Percentiles rank a stretch among this genome's conserved stretches.
phyloP scores from a whole-genome alignment of 2,888 invertebrate genomes.

The Seira musarum region DNA sequence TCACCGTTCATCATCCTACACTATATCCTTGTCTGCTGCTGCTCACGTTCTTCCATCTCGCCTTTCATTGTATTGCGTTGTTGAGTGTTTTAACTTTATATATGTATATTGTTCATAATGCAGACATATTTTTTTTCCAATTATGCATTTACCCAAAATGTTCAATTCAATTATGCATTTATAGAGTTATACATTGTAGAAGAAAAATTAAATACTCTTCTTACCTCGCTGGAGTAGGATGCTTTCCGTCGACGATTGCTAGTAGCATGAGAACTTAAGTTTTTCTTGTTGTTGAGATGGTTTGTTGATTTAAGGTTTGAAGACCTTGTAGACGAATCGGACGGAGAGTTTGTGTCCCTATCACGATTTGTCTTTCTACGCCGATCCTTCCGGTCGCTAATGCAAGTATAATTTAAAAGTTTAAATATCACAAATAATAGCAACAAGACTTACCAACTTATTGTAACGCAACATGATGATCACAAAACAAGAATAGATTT shows the following conservation, averaged over 20 bases:
- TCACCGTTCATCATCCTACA: slow-evolving; percentile 9
- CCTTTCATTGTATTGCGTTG: not conserved
- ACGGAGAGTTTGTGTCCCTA: slow-evolving; percentile 66
- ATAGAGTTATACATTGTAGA: not conserved
- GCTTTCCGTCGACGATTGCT: slow-evolving; percentile 64
- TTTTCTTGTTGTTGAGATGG: slow-evolving; percentile 65
- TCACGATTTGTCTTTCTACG: slow-evolving; percentile 68
- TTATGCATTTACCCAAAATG: not conserved
- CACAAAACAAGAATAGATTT: slow-evolving; percentile 12
- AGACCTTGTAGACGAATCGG: slow-evolving; percentile 64
- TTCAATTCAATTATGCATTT: not conserved
- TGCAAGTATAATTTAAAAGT: not conserved
- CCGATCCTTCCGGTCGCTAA: slow-evolving; percentile 69
- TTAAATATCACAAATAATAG: slow-evolving; percentile 11
- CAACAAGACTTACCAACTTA: slow-evolving; percentile 19
- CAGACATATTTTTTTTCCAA: not conserved
- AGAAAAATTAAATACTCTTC: slow-evolving; percentile 58
- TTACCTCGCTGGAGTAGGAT: slow-evolving; percentile 68
- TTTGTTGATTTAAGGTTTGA: slow-evolving; percentile 59
- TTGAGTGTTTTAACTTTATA: not conserved
- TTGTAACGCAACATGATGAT: slow-evolving; percentile 1
- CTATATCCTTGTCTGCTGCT: not conserved
- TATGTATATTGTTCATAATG: not conserved
- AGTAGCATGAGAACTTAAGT: slow-evolving; percentile 57
- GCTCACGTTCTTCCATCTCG: not conserved